Evolutionary conservation across 2,113 vertebrate species (phyloP).

Genomic region (Natator depressus): DNA sequence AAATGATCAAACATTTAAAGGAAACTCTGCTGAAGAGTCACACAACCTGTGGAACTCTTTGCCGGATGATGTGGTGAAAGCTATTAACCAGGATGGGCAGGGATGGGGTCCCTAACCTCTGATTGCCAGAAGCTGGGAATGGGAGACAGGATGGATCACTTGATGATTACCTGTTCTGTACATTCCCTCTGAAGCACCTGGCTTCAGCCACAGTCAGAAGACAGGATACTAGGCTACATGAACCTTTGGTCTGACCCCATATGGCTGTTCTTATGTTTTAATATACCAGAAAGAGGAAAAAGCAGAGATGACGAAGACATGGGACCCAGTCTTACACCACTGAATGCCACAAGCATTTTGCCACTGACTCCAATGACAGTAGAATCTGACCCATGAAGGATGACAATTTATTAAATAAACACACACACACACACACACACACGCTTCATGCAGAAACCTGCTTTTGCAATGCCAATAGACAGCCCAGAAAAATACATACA

Average conservation of each 20-base stretch:
- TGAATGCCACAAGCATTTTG: background rate
- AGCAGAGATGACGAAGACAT: background rate
- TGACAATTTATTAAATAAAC: background rate
- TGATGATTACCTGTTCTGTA: too few species aligned
- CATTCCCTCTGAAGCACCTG: too few species aligned
- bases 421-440: background rate
- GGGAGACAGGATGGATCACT: too few species aligned
- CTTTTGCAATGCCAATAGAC: background rate
- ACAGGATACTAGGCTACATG: too few species aligned
- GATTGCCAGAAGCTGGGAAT: too few species aligned
- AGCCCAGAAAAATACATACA: background rate
- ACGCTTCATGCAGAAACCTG: background rate
- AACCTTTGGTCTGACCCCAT: too few species aligned
- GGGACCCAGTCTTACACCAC: background rate
- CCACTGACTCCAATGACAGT: background rate
- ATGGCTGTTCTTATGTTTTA: too few species aligned
- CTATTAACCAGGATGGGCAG: too few species aligned
- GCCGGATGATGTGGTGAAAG: too few species aligned
- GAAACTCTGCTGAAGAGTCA: background rate
- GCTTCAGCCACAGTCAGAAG: too few species aligned
- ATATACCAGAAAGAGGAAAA: background rate
- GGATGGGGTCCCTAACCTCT: too few species aligned
- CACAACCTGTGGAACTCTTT: too few species aligned
- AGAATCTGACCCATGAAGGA: background rate
- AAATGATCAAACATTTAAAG: background rate